Conservation (phyloP, 2,888 invertebrate genomes). For the Papilio demoleus region DNA sequence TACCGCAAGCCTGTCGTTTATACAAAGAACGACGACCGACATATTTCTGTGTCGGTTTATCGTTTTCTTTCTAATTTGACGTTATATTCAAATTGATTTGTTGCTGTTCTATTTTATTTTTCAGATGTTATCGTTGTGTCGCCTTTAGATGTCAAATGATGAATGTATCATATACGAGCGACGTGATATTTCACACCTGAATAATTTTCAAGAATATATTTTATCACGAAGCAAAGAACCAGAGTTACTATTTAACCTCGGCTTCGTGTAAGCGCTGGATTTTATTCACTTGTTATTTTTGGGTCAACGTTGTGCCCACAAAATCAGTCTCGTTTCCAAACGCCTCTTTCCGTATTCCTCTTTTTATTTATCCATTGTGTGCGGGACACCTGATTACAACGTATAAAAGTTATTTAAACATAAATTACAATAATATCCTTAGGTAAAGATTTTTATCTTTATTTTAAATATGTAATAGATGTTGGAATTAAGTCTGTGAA, state of each 20-base stretch:
- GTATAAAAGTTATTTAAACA: not conserved
- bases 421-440: not conserved
- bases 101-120: slow-evolving; percentile 30
- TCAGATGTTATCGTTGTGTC: slow-evolving; percentile 15
- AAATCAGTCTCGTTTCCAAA: slow-evolving; percentile 5
- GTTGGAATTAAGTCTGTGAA: not conserved
- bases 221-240: slow-evolving; percentile 16
- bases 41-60: slow-evolving; percentile 43
- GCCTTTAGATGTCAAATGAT: slow-evolving; percentile 16
- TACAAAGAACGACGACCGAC: slow-evolving; percentile 39
- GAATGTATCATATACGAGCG: not conserved
- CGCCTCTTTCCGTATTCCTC: not conserved
- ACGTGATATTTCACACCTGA: not conserved
- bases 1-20: slow-evolving; percentile 35
- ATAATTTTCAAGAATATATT: slow-evolving; percentile 9
- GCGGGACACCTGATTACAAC: not conserved
- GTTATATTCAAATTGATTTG: slow-evolving; percentile 17
- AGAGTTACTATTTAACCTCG: slow-evolving; percentile 13
- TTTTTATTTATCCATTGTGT: slow-evolving; percentile 4
- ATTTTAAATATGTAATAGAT: too few relatives aligned
- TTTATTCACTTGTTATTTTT: slow-evolving; percentile 28
- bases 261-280: not conserved
- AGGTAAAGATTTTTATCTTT: not conserved
- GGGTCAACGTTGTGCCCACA: slow-evolving; percentile 16
- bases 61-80: slow-evolving; percentile 42